Evolutionary conservation across 2,888 invertebrate genomes (phyloP), one percentile per base, ranked within the genome.

Genomic region (Lamellibrachia columna): DNA sequence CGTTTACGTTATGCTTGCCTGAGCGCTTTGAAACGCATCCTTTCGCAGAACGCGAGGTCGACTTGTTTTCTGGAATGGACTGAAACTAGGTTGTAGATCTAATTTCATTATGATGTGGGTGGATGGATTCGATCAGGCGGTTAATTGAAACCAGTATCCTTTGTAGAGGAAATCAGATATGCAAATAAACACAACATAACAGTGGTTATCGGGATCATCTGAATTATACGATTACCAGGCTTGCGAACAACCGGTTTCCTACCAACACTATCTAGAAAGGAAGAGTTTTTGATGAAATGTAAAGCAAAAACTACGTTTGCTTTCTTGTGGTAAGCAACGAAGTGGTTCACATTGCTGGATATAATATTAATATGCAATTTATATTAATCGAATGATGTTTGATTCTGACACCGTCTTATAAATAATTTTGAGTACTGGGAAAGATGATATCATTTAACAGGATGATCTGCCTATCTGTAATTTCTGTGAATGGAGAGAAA

Each of bases 11-110:
- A 22, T 22, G 11, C 22, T 22, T 22, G 75, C 15, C 3, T 75
- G 75, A 6, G 75, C 22, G 22, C 75, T 22, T 22, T 75, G 75
- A 75, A 75, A 75, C 75, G 75, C 6, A 75, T 15, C 75, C 22
- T 75, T 75, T 75, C 75, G 75, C 75, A 75, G 75, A 75, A 75
- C 15, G 75, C 75, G 75, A 75, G n/a, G 75, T 22, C 75, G n/a
- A 75, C 22, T 75, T 75, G 75, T 22, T 75, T 75, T 75, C 75
- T 75, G 75, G 75, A 22, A 75, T 75, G 1, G 22, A 15, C 15
- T 75, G 22, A 75, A 75, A 75, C 75, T 75, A 75, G 75, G 75
- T 75, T n/a, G 22, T 75, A 22, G 22, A 75, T n/a, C 3, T 75
- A 75, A 75, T 75, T 4, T 75, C 75, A 75, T 75, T n/a, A 75